Conservation (phyloP, 1,140 invertebrate genomes). For the Forficula auricularia region DNA sequence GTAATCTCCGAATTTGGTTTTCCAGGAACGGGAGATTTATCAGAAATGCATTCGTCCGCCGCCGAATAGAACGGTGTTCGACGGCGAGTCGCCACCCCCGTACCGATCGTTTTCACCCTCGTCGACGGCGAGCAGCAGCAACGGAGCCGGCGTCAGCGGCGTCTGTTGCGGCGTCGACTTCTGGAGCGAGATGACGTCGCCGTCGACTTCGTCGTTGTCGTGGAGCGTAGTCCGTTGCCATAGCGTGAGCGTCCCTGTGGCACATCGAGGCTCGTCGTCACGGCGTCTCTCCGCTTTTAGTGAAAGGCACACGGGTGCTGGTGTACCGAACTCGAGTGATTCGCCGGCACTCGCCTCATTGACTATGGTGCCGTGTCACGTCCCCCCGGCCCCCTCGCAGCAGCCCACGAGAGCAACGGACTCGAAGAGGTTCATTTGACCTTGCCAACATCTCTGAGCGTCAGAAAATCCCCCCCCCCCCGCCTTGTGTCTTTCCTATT, state of each 20-base stretch:
- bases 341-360: background rate
- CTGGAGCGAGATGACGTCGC: background rate
- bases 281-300: conserved; percentile 5
- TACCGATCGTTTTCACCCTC: conserved; percentile 38
- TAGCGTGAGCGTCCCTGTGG: background rate
- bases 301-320: background rate
- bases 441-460: too few species aligned
- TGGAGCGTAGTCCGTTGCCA: background rate
- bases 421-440: background rate
- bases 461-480: too few species aligned
- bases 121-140: conserved; percentile 9
- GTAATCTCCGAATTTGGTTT: too few species aligned
- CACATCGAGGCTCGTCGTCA: background rate
- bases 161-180: conserved; percentile 1
- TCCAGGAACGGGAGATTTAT: conserved; percentile 48
- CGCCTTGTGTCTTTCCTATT: too few species aligned
- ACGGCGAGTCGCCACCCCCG: conserved; percentile 44
- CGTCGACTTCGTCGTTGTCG: background rate
- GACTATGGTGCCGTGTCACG: conserved; percentile 4
- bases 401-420: background rate
- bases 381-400: background rate
- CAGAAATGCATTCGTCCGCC: conserved; percentile 50
- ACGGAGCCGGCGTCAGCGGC: conserved; percentile 11
- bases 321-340: background rate
- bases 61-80: conserved; percentile 49